These are phyloP conservation scores for Trichogramma pretiosum DNA, from an alignment of 1,140 invertebrate genomes.

Conservation along the genomic window DNA sequence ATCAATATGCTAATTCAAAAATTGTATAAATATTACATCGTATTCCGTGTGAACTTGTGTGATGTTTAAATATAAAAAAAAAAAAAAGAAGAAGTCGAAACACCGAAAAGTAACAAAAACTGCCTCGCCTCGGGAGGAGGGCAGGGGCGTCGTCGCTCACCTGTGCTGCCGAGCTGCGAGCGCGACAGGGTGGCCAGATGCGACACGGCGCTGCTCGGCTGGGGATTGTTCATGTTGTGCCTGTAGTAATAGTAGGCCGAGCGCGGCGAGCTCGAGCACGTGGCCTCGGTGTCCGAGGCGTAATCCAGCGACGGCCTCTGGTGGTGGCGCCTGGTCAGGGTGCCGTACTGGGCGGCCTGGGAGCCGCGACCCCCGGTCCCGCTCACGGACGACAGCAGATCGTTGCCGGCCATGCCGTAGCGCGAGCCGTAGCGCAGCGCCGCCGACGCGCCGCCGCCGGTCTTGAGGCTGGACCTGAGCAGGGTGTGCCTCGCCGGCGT, in stretches of 20 bases:
- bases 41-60: no score
- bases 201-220: conserved; percentile 37
- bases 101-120: neutral
- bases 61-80: neutral
- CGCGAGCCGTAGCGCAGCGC: conserved; percentile 49
- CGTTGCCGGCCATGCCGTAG: conserved; percentile 48
- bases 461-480: conserved; percentile 66
- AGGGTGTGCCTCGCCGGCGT: conserved; percentile 63
- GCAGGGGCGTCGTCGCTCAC: conserved; percentile 22
- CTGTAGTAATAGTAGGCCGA: conserved; percentile 71
- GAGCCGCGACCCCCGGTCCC: no score
- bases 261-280: conserved; percentile 58
- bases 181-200: conserved; percentile 42
- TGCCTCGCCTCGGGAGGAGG: neutral
- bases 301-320: conserved; percentile 73
- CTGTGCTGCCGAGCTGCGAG: conserved; percentile 40
- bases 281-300: conserved; percentile 89
- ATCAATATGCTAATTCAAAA: no score
- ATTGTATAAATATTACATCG: no score
- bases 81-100: neutral
- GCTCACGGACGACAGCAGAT: conserved; percentile 40
- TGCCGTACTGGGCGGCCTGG: conserved; percentile 40
- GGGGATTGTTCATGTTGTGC: conserved; percentile 42
- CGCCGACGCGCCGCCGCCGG: conserved; percentile 47
- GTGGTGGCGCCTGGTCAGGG: conserved; percentile 59